Base-by-base conservation (phyloP, 2,888 invertebrate species). In the Furcula furcula region DNA sequence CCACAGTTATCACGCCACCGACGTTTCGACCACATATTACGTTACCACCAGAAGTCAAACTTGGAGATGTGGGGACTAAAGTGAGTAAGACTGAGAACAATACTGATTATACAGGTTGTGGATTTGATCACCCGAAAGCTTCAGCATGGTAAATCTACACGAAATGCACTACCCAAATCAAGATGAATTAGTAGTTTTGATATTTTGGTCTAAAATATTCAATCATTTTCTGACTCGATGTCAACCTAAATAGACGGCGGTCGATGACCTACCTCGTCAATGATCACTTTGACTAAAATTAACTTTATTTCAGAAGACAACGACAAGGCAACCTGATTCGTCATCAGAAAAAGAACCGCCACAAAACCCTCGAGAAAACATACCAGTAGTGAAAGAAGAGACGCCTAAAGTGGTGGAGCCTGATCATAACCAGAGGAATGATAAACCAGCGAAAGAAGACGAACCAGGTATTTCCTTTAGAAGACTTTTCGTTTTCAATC, bases 11-110 rank as follows among this genome's bases (percentile, higher is more conserved):
- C 55, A 88, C 89, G 1, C 89, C 90, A 25, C 91, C 91, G 4
- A 91, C 91, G 3, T 90, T 90, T 62, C 76, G 89, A 55, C 89
- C 90, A 20, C 90, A 91, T 49, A 89, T 90, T 51, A 90, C 91
- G 0, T 63, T 91, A 36, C 90, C 90, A n/a, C 87, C 91, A n/a
- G 91, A 91, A 61, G 90, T 87, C 15, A 87, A 81, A 31, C 66
- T 87, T 10, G 89, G 89, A 2, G 87, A 87, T 53, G 67, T 89
- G 31, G 86, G 81, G 3, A 78, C 82, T 34, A 89, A 89, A 82
- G 89, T 88, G 62, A 42, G 53, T 33, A 10, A 10, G n/a, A n/a
- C n/a, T n/a, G n/a, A n/a, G n/a, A n/a, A n/a, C n/a, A n/a, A n/a
- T n/a, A n/a, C n/a, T n/a, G n/a, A n/a, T n/a, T n/a, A n/a, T n/a